Base-by-base conservation (phyloP, 2,888 invertebrate genomes). In the Leptogaster cylindrica region DNA sequence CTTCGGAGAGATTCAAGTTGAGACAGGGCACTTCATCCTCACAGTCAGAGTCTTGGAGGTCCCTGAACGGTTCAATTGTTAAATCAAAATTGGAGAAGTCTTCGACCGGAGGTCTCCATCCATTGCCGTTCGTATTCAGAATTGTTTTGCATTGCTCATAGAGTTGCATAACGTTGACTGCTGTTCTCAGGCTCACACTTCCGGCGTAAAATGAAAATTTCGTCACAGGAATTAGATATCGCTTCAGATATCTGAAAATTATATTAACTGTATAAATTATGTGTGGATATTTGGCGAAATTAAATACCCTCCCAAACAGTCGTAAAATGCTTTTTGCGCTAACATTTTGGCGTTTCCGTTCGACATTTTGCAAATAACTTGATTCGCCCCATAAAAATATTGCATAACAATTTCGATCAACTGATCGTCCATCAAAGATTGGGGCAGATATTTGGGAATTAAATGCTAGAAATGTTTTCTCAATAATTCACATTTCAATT, bases 111-210 rank as follows among this genome's bases (percentile, higher is more conserved):
- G 70, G 14, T 25, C 65, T 73, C 81, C 81, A 81, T 7, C 77
- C 78, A 67, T 80, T 80, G 10, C 81, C 81, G 67, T 81, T 77
- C 2, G 81, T 81, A 66, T 81, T 81, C 7, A 80, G 73, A 20
- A 73, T 71, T 1, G 66, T 25, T 68, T 74, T 77, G 31, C 78
- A 77, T 66, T 79, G 75, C 1, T 74, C 72, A 65, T 75, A 76
- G 0, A 81, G 69, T 2, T 71, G 70, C 12, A 73, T 66, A 33
- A 81, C 66, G 33, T 75, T 75, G 65, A 76, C 67, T 12, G 76
- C 73, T 0, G 76, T 75, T 65, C 70, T 73, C 0, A 77, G 68
- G 6, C 76, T 75, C 0, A 78, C 68, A 2, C 75, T 70, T 0
- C 81, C 81, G 1, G 77, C 77, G 46, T 81, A 81, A 68, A 71